Evolutionary conservation across 2,113 vertebrate genomes (phyloP), one percentile per base, ranked within the genome.

Genomic region (Mugil cephalus): DNA sequence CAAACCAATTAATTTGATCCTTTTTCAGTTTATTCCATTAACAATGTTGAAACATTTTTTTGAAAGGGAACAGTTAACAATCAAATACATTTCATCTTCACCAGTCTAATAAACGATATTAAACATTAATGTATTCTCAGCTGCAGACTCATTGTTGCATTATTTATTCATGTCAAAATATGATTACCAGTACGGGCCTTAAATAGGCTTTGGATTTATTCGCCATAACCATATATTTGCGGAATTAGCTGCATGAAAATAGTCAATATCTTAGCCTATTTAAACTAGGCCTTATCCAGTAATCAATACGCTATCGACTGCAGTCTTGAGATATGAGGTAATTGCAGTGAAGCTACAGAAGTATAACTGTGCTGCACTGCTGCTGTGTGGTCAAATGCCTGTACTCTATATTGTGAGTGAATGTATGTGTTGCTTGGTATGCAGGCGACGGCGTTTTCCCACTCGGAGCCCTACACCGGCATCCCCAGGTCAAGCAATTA

Each of bases 401-500:
- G 36, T 39, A 42, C 52, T 47, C 14, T 50, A 18, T 50, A 58
- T 61, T 50, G 46, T 12, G 8, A 45, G 52, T 71, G 12, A 63
- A 62, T 74, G 24, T 47, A 61, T 63, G 71, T 60, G 55, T 47
- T 65, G 55, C 77, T 88, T 82, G 81, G 85, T 88, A 88, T 91
- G 83, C 87, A 87, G 74, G 59, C 67, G 1, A 67, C 24, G 4
- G 78, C 54, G n/a, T n/a, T 18, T 77, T 56, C 15, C 61, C 11
- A 65, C 76, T 66, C 77, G 83, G 85, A 71, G 61, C 68, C 77
- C 48, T 39, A 18, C 74, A 48, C 63, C 19, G 17, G 63, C 76
- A 36, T 89, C 84, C 75, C 55, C 59, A 76, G 91, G 93, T 92
- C 89, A 91, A 86, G 76, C 92, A 92, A 94, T 94, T 94, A 92